Evolutionary conservation across 2,888 invertebrate species (phyloP).

Genomic region (Sarcophaga variegata): DNA sequence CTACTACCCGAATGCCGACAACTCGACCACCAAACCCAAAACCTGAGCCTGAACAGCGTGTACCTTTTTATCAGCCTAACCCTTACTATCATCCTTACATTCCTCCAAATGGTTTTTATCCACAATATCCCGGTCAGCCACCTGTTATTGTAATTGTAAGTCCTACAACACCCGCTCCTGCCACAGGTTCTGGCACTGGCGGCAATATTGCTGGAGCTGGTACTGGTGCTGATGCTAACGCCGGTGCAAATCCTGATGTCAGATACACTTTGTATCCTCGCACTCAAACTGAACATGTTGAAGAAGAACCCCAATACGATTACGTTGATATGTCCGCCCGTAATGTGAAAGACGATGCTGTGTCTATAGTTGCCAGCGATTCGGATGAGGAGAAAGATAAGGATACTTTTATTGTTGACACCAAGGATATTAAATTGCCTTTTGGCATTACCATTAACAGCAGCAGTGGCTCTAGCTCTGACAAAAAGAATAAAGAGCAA

Average conservation of each 20-base stretch:
- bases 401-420: neutral
- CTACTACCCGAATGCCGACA: neutral
- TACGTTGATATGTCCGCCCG: neutral
- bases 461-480: neutral
- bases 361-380: neutral
- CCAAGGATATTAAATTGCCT: conserved; percentile 46
- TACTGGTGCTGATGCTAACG: neutral
- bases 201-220: too few relatives aligned
- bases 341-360: neutral
- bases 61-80: conserved; percentile 5
- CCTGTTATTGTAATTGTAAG: conserved; percentile 30
- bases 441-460: conserved; percentile 11
- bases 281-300: neutral
- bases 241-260: neutral
- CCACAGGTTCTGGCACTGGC: neutral
- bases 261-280: neutral
- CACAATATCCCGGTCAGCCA: neutral
- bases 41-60: too few relatives aligned
- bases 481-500: conserved; percentile 26
- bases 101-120: neutral
- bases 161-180: neutral
- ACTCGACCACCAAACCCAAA: neutral
- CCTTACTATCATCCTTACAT: neutral
- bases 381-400: neutral
- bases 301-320: neutral